Conservation (phyloP, 2,797 vertebrate genomes). For the Florisuga fusca region DNA sequence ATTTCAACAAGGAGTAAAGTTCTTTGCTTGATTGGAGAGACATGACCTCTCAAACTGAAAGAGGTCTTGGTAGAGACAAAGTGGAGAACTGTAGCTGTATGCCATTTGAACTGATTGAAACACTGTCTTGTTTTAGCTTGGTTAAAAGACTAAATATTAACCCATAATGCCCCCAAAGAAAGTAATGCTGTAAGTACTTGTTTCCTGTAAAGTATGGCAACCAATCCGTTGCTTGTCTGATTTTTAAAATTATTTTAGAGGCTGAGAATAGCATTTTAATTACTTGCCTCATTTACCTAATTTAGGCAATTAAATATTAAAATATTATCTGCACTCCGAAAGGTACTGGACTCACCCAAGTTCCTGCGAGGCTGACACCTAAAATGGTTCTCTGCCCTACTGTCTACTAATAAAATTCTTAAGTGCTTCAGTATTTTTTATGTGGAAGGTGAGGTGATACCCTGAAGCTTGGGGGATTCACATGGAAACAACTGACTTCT, state of each 20-base stretch:
- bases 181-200: not conserved
- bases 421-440: not conserved
- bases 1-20: not conserved
- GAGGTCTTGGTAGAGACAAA: not conserved
- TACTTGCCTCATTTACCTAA: not conserved
- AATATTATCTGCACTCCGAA: not conserved
- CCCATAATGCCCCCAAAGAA: not conserved
- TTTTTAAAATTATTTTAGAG: conserved; percentile 16
- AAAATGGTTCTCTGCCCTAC: not conserved
- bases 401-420: not conserved
- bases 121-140: not conserved
- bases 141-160: not conserved
- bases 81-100: not conserved
- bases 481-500: not conserved
- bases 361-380: not conserved
- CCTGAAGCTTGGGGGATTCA: not conserved
- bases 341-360: not conserved
- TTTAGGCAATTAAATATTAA: conserved; percentile 21
- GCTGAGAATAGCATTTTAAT: conserved; percentile 25
- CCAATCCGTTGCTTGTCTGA: not conserved
- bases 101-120: not conserved
- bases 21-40: not conserved
- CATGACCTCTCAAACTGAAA: not conserved
- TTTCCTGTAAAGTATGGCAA: not conserved
- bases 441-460: not conserved